Conservation (phyloP, 2,888 invertebrate species). For the Herminia tarsipennalis region DNA sequence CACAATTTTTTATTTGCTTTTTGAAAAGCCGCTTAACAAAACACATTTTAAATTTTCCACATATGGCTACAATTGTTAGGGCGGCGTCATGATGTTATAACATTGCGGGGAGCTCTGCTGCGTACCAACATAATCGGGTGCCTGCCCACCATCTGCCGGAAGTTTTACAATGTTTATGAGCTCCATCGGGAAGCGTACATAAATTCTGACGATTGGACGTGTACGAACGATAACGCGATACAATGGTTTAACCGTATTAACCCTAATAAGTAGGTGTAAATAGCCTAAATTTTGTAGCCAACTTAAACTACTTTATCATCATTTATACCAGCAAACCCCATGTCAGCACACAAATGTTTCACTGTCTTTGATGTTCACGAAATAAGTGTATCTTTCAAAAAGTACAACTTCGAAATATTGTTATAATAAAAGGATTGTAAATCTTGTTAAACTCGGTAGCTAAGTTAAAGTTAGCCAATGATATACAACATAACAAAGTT, state of each 20-base stretch:
- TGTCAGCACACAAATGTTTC: neutral
- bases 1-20: conserved; percentile 47
- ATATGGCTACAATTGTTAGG: conserved; percentile 57
- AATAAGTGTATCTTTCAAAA: conserved; percentile 17
- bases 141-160: conserved; percentile 79
- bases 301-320: neutral
- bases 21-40: conserved; percentile 60
- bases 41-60: conserved; percentile 59
- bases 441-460: conserved; percentile 51
- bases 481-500: conserved; percentile 66
- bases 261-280: conserved; percentile 40
- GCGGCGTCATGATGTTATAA: conserved; percentile 48
- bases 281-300: conserved; percentile 9
- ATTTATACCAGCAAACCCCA: neutral
- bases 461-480: conserved; percentile 59
- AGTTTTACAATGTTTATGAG: conserved; percentile 84
- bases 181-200: conserved; percentile 78
- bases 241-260: conserved; percentile 66
- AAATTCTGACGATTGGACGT: conserved; percentile 75
- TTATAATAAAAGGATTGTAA: conserved; percentile 46
- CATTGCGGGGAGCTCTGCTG: conserved; percentile 33
- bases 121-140: conserved; percentile 68
- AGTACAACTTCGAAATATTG: conserved; percentile 19
- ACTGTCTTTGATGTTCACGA: neutral
- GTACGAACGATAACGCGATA: conserved; percentile 66